Base-by-base conservation (phyloP, 2,113 vertebrate species). In the Oncorhynchus nerka region DNA sequence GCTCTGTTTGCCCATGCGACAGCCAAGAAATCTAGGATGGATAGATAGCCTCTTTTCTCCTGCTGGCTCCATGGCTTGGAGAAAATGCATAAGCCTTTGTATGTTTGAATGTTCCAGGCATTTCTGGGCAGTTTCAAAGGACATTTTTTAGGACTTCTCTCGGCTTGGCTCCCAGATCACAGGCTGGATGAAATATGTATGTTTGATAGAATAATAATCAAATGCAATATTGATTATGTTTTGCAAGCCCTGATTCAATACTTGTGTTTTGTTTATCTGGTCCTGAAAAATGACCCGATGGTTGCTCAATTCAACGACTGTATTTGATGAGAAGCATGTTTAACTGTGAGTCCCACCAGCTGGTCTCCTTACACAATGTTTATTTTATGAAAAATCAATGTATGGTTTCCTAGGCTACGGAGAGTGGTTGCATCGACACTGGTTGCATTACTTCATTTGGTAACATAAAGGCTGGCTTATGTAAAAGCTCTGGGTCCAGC, bases 311-410 rank as follows among this genome's bases (percentile, higher is more conserved):
- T n/a, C 62, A 3, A 61, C 20, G 32, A 28, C 71, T 57, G 61
- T 73, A 22, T 78, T 75, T 72, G 76, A 79, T 66, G 75, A 76
- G 67, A 70, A 75, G 76, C 75, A 66, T 57, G 48, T 72, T 78
- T 77, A 39, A 22, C 79, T 68, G 69, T 62, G 69, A 78, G 73
- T 19, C 61, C 70, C 48, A 77, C 45, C 68, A 76, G 57, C 51
- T 59, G 71, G 67, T 28, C 66, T 71, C 57, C 73, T 83, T 82
- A 84, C 80, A 81, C 87, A 87, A 84, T 78, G 82, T 80, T 83
- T 79, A 79, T 79, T 83, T 89, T 77, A 81, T 83, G 83, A 78
- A 72, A 49, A 76, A 76, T 81, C 78, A 82, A 79, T 87, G 85
- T 83, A 89, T 84, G 84, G 79, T 85, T 85, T 85, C 78, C 80